Conservation (phyloP, 2,113 vertebrate species). For the Gobiocypris rarus region DNA sequence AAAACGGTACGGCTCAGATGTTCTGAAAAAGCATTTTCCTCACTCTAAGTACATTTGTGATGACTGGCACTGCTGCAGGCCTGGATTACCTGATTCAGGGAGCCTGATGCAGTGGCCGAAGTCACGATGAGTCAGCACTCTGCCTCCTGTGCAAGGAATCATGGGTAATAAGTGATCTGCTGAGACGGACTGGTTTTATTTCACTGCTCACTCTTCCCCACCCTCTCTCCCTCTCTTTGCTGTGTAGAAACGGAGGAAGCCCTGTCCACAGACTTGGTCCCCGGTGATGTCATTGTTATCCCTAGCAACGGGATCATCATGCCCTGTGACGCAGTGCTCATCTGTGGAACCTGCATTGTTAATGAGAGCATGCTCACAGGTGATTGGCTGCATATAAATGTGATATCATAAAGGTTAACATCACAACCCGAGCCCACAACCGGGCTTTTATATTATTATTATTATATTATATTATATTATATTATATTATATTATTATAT, state of each 20-base stretch:
- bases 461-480: too few relatives aligned
- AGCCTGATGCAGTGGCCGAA: conserved; percentile 40
- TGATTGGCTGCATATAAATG: conserved; percentile 56
- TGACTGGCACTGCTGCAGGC: background rate
- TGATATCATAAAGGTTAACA: background rate
- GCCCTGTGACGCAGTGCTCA: conserved; percentile 94
- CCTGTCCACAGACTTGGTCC: conserved; percentile 93
- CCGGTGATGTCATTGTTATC: conserved; percentile 92
- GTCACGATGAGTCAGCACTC: conserved; percentile 58
- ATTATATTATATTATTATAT: too few relatives aligned
- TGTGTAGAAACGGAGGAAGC: conserved; percentile 87
- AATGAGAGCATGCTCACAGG: conserved; percentile 99
- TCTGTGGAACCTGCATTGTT: conserved; percentile 97
- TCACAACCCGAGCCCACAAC: too few relatives aligned
- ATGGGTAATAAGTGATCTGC: conserved; percentile 59
- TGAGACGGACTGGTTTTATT: conserved; percentile 51
- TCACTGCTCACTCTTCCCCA: background rate
- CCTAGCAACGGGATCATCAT: conserved; percentile 94
- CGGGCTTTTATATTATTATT: too few relatives aligned
- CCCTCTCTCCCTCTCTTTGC: background rate
- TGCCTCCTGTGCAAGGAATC: conserved; percentile 39
- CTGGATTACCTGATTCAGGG: conserved; percentile 23
- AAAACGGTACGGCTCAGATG: conserved; percentile 79
- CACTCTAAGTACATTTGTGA: conserved; percentile 1
- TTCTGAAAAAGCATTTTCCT: background rate